Conservation (phyloP, 2,797 vertebrate species). For the Mus spretus region DNA sequence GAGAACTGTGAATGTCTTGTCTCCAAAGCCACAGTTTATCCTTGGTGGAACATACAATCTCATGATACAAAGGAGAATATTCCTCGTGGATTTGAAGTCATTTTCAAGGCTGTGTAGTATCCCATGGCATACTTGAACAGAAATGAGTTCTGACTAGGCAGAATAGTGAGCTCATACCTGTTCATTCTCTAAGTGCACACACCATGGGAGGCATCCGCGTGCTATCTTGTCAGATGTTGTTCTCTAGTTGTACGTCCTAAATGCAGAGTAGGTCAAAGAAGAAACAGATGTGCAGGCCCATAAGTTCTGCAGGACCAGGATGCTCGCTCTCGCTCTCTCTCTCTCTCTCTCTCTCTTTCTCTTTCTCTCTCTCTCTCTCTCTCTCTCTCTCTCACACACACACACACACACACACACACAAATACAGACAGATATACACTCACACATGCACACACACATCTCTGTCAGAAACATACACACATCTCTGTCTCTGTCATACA, state of each 20-base stretch:
- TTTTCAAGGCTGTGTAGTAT: neutral
- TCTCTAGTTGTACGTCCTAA: neutral
- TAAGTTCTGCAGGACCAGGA: neutral
- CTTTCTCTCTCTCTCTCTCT: no score
- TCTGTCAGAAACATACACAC: no score
- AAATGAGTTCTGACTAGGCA: neutral
- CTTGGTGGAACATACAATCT: conserved; percentile 44
- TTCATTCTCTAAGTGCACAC: neutral
- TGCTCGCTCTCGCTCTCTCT: no score
- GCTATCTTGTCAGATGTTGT: neutral
- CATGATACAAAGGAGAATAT: neutral
- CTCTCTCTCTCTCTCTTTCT: no score
- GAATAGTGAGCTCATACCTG: neutral
- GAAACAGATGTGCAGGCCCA: neutral
- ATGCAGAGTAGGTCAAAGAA: neutral
- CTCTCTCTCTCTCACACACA: no score
- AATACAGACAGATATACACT: no score
- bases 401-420: no score
- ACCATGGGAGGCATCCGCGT: neutral
- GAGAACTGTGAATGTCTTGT: neutral
- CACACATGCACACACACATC: no score
- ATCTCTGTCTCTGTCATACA: no score
- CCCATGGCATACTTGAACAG: neutral
- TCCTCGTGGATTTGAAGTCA: neutral
- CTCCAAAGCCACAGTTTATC: neutral